These are phyloP conservation scores for Athripsodes cinereus DNA, from an alignment of 2,888 invertebrate genomes.

Conservation along the genomic window DNA sequence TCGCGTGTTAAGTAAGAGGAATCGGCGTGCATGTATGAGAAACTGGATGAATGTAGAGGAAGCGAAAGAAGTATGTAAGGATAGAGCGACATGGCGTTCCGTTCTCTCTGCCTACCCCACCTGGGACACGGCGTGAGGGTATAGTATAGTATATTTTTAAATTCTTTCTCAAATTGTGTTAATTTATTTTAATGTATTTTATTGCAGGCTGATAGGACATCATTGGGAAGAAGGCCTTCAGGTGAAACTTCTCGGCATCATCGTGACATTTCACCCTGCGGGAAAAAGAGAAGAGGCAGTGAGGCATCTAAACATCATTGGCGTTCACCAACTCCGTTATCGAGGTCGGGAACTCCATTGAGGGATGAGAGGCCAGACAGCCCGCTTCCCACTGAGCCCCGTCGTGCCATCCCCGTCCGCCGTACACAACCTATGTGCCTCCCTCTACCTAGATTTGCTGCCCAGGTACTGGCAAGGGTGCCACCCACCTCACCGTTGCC, in stretches of 20 bases:
- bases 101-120: too few species aligned
- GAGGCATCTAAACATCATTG: conserved; percentile 31
- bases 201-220: conserved; percentile 32
- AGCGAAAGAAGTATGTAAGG: too few species aligned
- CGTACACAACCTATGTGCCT: conserved; percentile 69
- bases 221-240: conserved; percentile 25
- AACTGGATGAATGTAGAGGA: too few species aligned
- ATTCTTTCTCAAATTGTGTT: neutral
- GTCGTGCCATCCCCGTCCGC: conserved; percentile 50
- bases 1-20: too few species aligned
- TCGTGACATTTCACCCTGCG: conserved; percentile 25
- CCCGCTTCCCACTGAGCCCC: conserved; percentile 63
- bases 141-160: too few species aligned
- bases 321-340: conserved; percentile 50
- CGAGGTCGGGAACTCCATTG: conserved; percentile 79
- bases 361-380: conserved; percentile 75
- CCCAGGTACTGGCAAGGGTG: conserved; percentile 54
- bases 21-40: too few species aligned
- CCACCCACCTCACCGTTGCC: conserved; percentile 41
- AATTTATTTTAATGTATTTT: neutral
- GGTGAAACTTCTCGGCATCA: conserved; percentile 42
- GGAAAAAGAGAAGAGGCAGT: conserved; percentile 29
- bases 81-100: too few species aligned
- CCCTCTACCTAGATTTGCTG: conserved; percentile 85
- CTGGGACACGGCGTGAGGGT: too few species aligned